Conservation (phyloP, 2,113 vertebrate species). For the Xiphophorus couchianus region DNA sequence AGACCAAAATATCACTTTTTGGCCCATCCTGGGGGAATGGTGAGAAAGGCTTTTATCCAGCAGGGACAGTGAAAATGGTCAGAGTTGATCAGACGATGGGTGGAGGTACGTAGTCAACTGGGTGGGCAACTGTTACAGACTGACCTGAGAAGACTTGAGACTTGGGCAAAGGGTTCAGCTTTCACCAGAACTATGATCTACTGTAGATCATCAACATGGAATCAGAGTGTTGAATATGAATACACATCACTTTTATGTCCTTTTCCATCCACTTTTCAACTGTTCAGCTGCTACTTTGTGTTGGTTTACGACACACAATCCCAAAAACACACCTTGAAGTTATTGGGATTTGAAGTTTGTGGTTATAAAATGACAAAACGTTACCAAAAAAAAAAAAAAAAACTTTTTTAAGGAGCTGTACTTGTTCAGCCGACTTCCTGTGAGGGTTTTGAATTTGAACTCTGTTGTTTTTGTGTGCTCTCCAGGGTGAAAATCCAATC, state of each 20-base stretch:
- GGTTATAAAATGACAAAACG: not conserved
- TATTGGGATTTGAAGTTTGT: not conserved
- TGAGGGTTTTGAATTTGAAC: not conserved
- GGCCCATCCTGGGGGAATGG: no score
- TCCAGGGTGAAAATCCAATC: conserved; percentile 98
- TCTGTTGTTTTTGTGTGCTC: not conserved
- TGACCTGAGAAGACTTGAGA: no score
- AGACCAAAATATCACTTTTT: not conserved
- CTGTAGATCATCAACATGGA: no score
- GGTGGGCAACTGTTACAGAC: no score
- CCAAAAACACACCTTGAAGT: not conserved
- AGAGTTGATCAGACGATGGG: no score
- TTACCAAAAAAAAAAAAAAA: not conserved
- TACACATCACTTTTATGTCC: no score
- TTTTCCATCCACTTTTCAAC: not conserved
- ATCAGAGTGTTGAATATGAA: no score
- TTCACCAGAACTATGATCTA: no score
- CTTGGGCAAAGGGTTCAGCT: no score
- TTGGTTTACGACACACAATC: not conserved
- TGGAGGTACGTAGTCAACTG: no score
- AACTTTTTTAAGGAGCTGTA: not conserved
- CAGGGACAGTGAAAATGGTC: not conserved
- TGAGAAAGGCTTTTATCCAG: not conserved
- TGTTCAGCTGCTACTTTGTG: not conserved
- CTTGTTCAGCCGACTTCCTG: not conserved